Evolutionary conservation across 1,140 invertebrate species (phyloP).

Genomic region (Tetramorium simillimum): DNA sequence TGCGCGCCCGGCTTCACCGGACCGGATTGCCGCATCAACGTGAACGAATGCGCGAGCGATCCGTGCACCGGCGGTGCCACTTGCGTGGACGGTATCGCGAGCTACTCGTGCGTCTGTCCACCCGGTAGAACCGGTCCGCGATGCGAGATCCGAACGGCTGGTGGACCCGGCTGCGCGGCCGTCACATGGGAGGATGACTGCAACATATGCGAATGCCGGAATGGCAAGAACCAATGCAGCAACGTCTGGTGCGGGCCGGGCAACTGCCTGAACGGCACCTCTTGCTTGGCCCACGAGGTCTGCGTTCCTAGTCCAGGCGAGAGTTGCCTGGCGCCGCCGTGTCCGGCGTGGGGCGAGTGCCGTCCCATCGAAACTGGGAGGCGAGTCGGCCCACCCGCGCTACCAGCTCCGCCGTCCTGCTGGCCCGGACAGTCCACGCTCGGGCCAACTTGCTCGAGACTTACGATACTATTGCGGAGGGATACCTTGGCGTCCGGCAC

Average conservation of each 20-base stretch:
- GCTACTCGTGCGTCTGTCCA: slow-evolving; percentile 93
- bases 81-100: slow-evolving; percentile 91
- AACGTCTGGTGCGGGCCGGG: slow-evolving; percentile 93
- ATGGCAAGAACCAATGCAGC: slow-evolving; percentile 91
- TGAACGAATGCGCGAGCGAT: slow-evolving; percentile 91
- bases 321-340: slow-evolving; percentile 91
- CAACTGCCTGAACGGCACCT: slow-evolving; percentile 89
- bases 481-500: slow-evolving; percentile 89
- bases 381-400: slow-evolving; percentile 90
- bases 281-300: slow-evolving; percentile 86
- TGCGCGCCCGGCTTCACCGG: slow-evolving; percentile 92
- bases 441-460: slow-evolving; percentile 89
- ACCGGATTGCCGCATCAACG: slow-evolving; percentile 90
- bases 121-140: slow-evolving; percentile 90
- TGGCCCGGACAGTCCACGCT: slow-evolving; percentile 90
- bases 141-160: slow-evolving; percentile 87
- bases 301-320: slow-evolving; percentile 92
- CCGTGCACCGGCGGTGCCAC: slow-evolving; percentile 95
- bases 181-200: slow-evolving; percentile 89
- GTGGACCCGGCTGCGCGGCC: slow-evolving; percentile 77
- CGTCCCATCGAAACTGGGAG: slow-evolving; percentile 90
- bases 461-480: slow-evolving; percentile 90
- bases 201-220: slow-evolving; percentile 92
- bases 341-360: slow-evolving; percentile 93
- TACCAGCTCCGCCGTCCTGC: slow-evolving; percentile 91